Base-by-base conservation (phyloP, 2,797 vertebrate genomes). In the Sebastes hubbsi region DNA sequence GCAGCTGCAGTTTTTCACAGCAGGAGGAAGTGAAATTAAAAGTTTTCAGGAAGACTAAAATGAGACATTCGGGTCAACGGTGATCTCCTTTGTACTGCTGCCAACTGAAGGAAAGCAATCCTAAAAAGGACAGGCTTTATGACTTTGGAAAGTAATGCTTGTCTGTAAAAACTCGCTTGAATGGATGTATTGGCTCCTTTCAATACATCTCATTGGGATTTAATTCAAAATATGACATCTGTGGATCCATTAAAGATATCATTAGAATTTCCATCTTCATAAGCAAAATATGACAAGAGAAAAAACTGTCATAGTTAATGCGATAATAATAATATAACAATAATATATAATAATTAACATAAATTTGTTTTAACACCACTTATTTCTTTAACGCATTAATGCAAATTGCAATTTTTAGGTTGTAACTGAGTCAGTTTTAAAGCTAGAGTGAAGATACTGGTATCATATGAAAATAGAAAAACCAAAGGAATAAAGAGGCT, bases 21-120 rank as follows among this genome's bases (percentile, higher is more conserved):
- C 24, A 81, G 10, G 61, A 81, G 82, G 89, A 93, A 93, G 84
- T 87, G 85, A 91, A 87, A 88, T 36, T 24, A 22, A 62, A 62
- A 18, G 9, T 22, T 81, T 52, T 6, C 16, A 70, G 29, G 16
- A 55, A 70, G 49, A 42, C 24, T 25, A 22, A 55, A 75, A 49
- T 32, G 3, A 79, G 22, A 78, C 6, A 10, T 16, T 8, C 1
- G 4, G 12, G 58, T 32, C n/a, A 36, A 55, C 6, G 7, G 18
- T 25, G 22, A 75, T 74, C 49, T 30, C 16, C 66, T 46, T 46
- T 32, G 38, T 67, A 46, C 14, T 16, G 9, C 10, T 36, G 27
- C 1, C 13, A 13, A 16, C 5, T 62, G 11, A 42, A 64, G 32
- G 27, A 65, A 72, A 63, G 0, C 4, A 69, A 74, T 46, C 14